phyloP scores from a whole-genome alignment of 2,797 vertebrate species.

The Esox lucius region DNA sequence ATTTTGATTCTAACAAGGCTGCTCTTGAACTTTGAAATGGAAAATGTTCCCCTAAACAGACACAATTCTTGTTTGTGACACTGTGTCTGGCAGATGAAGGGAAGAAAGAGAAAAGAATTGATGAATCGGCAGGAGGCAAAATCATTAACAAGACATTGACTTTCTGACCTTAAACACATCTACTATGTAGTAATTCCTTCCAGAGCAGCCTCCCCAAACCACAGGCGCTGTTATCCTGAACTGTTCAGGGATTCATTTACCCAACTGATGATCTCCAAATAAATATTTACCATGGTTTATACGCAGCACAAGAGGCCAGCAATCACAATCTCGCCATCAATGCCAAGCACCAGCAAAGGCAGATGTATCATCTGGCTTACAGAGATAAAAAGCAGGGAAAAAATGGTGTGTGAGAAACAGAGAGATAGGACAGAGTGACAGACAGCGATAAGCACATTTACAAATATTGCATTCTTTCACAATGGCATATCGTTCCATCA shows the following conservation, averaged over 20 bases:
- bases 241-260: conserved; percentile 56
- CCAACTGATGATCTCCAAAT: conserved; percentile 57
- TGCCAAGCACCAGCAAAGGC: conserved; percentile 39
- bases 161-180: conserved; percentile 22
- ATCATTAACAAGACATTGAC: conserved; percentile 26
- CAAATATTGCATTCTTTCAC: neutral
- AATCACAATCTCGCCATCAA: conserved; percentile 38
- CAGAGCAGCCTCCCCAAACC: conserved; percentile 22
- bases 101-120: neutral
- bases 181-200: conserved; percentile 24
- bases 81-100: conserved; percentile 1
- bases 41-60: neutral
- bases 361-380: conserved; percentile 57
- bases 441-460: neutral
- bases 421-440: neutral
- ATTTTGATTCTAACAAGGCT: conserved; percentile 1
- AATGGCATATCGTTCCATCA: neutral
- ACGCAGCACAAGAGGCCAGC: conserved; percentile 30
- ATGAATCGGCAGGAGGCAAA: conserved; percentile 5
- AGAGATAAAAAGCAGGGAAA: conserved; percentile 41
- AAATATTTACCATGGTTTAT: conserved; percentile 61
- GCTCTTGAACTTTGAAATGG: conserved; percentile 41
- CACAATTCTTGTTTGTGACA: neutral
- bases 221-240: conserved; percentile 11
- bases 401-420: conserved; percentile 11